Evolutionary conservation across 2,797 vertebrate genomes (phyloP).

Genomic region (Mergus octosetaceus): DNA sequence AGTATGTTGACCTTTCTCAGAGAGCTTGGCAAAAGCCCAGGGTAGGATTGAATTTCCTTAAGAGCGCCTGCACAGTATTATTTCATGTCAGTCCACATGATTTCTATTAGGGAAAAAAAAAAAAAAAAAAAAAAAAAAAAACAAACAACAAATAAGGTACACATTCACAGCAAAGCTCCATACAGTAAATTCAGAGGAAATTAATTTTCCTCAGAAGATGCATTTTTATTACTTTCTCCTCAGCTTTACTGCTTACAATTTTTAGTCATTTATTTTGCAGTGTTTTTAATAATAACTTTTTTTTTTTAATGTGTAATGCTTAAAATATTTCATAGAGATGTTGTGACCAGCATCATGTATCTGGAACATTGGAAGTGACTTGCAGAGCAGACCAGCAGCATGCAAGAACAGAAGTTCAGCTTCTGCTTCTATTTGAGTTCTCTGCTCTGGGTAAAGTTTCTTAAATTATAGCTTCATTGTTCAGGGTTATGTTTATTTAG

Average conservation of each 20-base stretch:
- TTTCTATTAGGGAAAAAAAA: background rate
- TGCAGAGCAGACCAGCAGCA: background rate
- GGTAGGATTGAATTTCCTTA: constrained; percentile 49
- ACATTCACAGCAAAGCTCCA: background rate
- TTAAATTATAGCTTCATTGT: background rate
- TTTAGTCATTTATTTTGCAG: background rate
- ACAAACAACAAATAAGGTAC: background rate
- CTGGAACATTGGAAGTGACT: background rate
- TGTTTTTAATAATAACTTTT: background rate
- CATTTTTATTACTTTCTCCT: background rate
- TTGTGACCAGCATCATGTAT: fast-evolving
- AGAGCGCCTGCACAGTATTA: constrained; percentile 32
- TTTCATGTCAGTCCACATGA: background rate
- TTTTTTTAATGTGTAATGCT: background rate
- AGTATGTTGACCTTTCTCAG: constrained; percentile 61
- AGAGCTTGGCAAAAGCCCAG: constrained; percentile 36
- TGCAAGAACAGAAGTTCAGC: background rate
- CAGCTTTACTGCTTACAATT: background rate
- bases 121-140: background rate
- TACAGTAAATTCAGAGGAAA: background rate
- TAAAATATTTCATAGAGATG: background rate
- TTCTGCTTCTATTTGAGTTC: background rate
- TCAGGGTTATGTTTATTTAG: background rate
- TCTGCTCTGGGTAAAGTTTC: background rate
- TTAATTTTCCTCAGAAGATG: background rate